These are phyloP conservation scores for Gymnoscopelus microlampas DNA, from an alignment of 2,797 vertebrate species.

Conservation along the genomic window DNA sequence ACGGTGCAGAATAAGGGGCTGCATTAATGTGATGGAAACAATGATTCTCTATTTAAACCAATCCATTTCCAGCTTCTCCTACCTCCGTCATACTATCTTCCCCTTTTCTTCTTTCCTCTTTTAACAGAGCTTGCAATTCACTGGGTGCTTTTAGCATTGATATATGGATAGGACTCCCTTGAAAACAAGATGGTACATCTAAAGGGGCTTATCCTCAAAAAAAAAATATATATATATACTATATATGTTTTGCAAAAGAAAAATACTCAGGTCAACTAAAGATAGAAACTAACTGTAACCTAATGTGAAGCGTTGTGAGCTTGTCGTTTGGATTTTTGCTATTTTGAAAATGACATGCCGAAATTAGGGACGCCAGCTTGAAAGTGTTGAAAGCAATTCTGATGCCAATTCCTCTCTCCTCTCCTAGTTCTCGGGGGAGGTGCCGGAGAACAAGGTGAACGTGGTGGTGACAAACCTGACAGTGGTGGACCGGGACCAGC, in stretches of 20 bases:
- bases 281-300: no score
- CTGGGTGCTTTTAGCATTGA: slow-evolving; percentile 38
- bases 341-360: no score
- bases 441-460: slow-evolving; percentile 93
- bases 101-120: slow-evolving; percentile 36
- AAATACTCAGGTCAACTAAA: no score
- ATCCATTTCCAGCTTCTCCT: not conserved
- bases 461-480: slow-evolving; percentile 94
- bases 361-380: no score
- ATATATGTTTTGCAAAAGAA: no score
- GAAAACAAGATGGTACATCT: no score
- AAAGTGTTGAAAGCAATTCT: no score
- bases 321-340: no score
- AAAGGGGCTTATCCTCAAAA: no score
- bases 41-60: slow-evolving; percentile 54
- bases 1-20: slow-evolving; percentile 37
- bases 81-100: slow-evolving; percentile 14
- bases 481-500: slow-evolving; percentile 93
- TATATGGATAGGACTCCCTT: not conserved
- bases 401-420: not conserved
- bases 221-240: no score
- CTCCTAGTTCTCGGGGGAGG: slow-evolving; percentile 90
- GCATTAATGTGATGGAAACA: slow-evolving; percentile 66
- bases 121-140: slow-evolving; percentile 29
- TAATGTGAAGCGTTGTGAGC: no score